Conservation (phyloP, 2,888 invertebrate species). For the Cephus nigrinus region DNA sequence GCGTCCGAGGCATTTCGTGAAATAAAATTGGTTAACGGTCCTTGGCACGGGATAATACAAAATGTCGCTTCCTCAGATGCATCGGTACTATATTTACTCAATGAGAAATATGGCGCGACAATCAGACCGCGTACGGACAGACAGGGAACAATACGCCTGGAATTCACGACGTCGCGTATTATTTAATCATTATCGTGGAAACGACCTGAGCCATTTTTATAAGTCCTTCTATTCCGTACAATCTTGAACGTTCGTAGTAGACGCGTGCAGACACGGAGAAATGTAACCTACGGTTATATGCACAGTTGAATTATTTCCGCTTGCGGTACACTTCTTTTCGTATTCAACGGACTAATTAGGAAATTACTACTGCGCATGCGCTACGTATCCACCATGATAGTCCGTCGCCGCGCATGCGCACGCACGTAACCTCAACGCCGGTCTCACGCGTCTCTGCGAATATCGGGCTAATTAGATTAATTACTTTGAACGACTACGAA, state of each 20-base stretch:
- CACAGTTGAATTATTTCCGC: conserved; percentile 50
- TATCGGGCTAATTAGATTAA: conserved; percentile 37
- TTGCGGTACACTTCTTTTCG: conserved; percentile 49
- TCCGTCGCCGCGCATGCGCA: conserved; percentile 15
- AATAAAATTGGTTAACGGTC: background rate
- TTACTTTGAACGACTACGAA: conserved; percentile 12
- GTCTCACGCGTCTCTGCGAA: conserved; percentile 37
- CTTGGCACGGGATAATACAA: background rate
- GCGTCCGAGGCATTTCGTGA: background rate
- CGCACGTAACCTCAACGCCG: conserved; percentile 24
- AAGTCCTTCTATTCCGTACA: background rate
- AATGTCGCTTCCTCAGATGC: background rate
- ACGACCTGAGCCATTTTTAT: background rate
- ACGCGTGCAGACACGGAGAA: conserved; percentile 21
- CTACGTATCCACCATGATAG: background rate
- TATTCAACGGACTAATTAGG: conserved; percentile 49
- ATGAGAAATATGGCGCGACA: background rate
- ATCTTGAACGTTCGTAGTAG: conserved; percentile 7
- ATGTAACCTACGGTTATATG: conserved; percentile 21
- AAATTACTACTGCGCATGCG: conserved; percentile 40
- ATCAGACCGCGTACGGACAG: background rate
- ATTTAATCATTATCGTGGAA: background rate
- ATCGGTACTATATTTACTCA: background rate
- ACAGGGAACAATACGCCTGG: background rate
- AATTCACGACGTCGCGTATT: background rate